Evolutionary conservation across 2,113 vertebrate species (phyloP).

Genomic region (Scortum barcoo): DNA sequence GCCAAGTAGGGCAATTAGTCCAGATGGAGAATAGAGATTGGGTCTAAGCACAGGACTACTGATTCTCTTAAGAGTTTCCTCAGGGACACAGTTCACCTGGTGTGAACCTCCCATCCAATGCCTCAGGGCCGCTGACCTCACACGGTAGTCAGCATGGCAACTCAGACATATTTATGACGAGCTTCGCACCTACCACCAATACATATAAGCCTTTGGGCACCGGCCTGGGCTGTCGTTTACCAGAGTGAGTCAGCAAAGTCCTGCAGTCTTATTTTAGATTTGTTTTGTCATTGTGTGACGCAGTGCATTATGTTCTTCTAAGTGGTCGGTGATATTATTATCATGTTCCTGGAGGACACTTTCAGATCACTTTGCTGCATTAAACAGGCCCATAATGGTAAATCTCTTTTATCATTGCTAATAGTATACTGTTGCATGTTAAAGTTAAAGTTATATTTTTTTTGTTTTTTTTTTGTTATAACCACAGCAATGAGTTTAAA

Average conservation of each 20-base stretch:
- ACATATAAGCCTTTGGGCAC: slow-evolving; percentile 23
- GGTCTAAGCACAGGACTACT: slow-evolving; percentile 50
- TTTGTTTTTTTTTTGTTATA: background rate
- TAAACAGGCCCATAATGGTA: background rate
- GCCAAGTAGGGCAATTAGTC: slow-evolving; percentile 80
- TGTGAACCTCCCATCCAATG: slow-evolving; percentile 39
- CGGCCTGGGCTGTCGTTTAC: slow-evolving; percentile 36
- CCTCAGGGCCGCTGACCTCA: slow-evolving; percentile 40
- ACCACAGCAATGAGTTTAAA: too few relatives aligned
- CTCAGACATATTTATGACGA: slow-evolving; percentile 45
- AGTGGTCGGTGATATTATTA: background rate
- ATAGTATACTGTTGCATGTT: background rate
- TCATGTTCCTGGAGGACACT: background rate
- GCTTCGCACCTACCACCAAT: slow-evolving; percentile 23
- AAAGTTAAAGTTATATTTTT: background rate
- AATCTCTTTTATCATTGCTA: background rate
- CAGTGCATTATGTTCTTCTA: background rate
- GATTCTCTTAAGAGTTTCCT: slow-evolving; percentile 66
- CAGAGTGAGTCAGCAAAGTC: slow-evolving; percentile 18
- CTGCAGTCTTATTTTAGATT: slow-evolving; percentile 24
- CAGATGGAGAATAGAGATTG: slow-evolving; percentile 66
- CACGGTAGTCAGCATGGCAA: slow-evolving; percentile 17
- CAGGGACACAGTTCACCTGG: slow-evolving; percentile 51
- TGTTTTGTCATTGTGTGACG: background rate
- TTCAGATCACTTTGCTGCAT: slow-evolving; percentile 8